Evolutionary conservation across 2,113 vertebrate genomes (phyloP).

Genomic region (Salvelinus sp.): DNA sequence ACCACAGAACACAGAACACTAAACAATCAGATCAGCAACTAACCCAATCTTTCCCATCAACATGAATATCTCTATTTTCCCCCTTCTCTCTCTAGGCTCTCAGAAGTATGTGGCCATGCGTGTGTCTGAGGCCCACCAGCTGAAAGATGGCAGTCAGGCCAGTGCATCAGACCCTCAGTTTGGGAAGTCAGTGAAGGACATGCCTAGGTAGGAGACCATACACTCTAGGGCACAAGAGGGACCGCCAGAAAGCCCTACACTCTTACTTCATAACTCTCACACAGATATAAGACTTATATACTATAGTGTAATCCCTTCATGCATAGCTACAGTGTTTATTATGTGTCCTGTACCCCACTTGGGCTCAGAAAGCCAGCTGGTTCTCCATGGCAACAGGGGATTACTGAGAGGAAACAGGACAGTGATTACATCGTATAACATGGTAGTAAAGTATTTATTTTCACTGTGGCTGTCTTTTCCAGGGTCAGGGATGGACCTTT

Average conservation of each 20-base stretch:
- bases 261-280: neutral
- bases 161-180: constrained; percentile 80
- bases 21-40: neutral
- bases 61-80: too few relatives aligned
- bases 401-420: constrained; percentile 19
- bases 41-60: neutral
- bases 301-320: neutral
- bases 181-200: constrained; percentile 86
- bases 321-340: neutral
- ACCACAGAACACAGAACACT: neutral
- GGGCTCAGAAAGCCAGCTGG: constrained; percentile 12
- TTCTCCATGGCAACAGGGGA: constrained; percentile 1
- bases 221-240: neutral
- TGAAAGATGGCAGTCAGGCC: constrained; percentile 77
- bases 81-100: constrained; percentile 74
- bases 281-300: neutral
- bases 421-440: constrained; percentile 22
- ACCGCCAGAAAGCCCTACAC: neutral
- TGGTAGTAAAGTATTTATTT: constrained; percentile 10
- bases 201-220: constrained; percentile 79
- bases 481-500: constrained; percentile 16
- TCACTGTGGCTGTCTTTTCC: neutral
- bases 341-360: neutral
- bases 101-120: constrained; percentile 82
- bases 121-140: constrained; percentile 84